Evolutionary conservation across 2,888 invertebrate genomes (phyloP).

Genomic region (Heteropelma amictum): DNA sequence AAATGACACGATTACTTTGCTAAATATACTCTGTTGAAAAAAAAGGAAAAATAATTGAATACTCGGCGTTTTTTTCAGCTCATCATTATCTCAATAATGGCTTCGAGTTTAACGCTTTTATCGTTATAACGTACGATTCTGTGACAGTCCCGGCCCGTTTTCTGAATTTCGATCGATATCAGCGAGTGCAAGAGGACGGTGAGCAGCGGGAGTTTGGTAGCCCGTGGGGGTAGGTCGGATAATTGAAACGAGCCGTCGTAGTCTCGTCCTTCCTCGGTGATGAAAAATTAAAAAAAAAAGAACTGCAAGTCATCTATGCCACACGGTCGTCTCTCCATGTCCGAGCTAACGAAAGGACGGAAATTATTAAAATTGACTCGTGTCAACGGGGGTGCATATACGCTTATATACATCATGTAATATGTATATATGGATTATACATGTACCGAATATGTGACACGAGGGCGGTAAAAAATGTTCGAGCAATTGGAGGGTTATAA

Average conservation of each 20-base stretch:
- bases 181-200: background rate
- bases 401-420: constrained; percentile 17
- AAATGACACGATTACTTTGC: no score
- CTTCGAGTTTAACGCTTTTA: background rate
- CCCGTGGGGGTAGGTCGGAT: constrained; percentile 63
- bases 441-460: background rate
- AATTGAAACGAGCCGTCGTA: constrained; percentile 66
- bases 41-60: background rate
- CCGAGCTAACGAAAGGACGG: constrained; percentile 38
- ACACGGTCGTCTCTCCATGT: constrained; percentile 36
- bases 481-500: constrained; percentile 42
- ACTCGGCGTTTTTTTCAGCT: background rate
- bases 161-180: constrained; percentile 53
- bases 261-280: constrained; percentile 44
- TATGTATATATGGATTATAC: constrained; percentile 17
- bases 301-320: constrained; percentile 66
- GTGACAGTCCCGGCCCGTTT: background rate
- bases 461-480: constrained; percentile 25
- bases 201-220: constrained; percentile 15
- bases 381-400: constrained; percentile 49
- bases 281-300: constrained; percentile 64
- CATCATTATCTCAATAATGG: background rate
- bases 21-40: no score
- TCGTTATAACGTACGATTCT: background rate
- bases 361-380: constrained; percentile 72